Base-by-base conservation (phyloP, 2,113 vertebrate species). In the Regulus satrapa region DNA sequence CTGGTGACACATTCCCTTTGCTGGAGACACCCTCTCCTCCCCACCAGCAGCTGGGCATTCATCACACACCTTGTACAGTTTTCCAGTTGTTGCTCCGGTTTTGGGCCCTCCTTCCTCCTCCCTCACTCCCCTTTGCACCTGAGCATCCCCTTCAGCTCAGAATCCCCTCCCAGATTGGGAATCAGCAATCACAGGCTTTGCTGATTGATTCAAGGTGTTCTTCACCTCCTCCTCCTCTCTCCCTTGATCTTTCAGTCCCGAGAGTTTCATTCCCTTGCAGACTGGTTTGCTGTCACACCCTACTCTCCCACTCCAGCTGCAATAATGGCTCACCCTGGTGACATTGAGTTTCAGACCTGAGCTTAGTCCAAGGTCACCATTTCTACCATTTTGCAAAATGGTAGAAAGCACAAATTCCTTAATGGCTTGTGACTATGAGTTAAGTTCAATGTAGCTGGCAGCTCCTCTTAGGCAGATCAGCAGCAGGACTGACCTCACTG, bases 401-500 rank as follows among this genome's bases (percentile, higher is more conserved):
- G n/a, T 20, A 43, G 63, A 82, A 92, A 83, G 25, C 67, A 88
- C 51, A 71, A 73, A 90, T 86, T 95, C 86, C 62, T 28, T 7
- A 49, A 56, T 52, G n/a, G 77, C 55, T 69, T 76, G 56, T 75
- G 68, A 75, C 71, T 92, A 0, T 34, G 78, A 64, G 74, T 90
- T 83, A 76, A 95, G 80, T 74, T 95, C 92, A 85, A 2, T n/a
- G 49, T 0, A 88, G 58, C 78, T 95, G 87, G 92, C 89, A 93
- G 94, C 62, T 86, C 76, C 82, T 86, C 58, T 72, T 5, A 68
- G 79, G 78, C 88, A 94, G 81, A 74, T 84, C 96, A 91, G 94
- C 88, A 88, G 81, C 95, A 95, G 93, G 80, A 95, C 86, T 97
- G 97, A 96, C 97, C 97, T 96, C 97, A 93, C 15, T 68, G 93